phyloP scores from a whole-genome alignment of 1,140 invertebrate species.

The Aphidius ervi region DNA sequence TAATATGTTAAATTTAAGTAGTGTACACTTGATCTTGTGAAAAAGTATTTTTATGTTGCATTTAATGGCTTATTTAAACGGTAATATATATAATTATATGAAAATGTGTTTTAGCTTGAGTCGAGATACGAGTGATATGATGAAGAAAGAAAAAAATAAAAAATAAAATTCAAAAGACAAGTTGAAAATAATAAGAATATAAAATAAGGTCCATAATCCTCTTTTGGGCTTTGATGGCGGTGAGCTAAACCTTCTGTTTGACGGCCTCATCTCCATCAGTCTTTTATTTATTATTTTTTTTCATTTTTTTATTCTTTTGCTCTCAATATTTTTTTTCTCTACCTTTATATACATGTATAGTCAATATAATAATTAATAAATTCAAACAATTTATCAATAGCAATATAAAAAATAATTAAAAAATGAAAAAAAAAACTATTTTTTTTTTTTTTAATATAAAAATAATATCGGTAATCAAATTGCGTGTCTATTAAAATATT shows the following conservation, averaged over 20 bases:
- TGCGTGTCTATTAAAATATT: no score
- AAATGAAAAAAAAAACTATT: no score
- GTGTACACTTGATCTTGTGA: constrained; percentile 6
- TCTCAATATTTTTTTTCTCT: constrained; percentile 1
- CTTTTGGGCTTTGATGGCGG: constrained; percentile 43
- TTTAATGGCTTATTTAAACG: not conserved
- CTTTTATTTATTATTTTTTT: constrained; percentile 34
- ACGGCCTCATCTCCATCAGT: constrained; percentile 39
- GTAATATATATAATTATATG: not conserved
- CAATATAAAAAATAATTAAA: not conserved
- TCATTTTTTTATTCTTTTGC: constrained; percentile 7
- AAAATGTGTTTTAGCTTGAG: no score
- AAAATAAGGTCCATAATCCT: constrained; percentile 47
- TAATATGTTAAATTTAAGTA: not conserved
- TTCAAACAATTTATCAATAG: not conserved
- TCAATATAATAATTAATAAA: no score
- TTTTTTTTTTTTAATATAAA: no score
- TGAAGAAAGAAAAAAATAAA: not conserved
- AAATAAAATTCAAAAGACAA: constrained; percentile 6
- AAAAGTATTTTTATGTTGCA: not conserved
- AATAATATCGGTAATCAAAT: no score
- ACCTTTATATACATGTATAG: no score
- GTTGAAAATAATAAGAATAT: not conserved
- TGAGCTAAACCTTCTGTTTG: constrained; percentile 48
- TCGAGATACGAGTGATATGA: no score